These are phyloP conservation scores for Eciton burchellii DNA, from an alignment of 1,140 invertebrate genomes.

Conservation along the genomic window DNA sequence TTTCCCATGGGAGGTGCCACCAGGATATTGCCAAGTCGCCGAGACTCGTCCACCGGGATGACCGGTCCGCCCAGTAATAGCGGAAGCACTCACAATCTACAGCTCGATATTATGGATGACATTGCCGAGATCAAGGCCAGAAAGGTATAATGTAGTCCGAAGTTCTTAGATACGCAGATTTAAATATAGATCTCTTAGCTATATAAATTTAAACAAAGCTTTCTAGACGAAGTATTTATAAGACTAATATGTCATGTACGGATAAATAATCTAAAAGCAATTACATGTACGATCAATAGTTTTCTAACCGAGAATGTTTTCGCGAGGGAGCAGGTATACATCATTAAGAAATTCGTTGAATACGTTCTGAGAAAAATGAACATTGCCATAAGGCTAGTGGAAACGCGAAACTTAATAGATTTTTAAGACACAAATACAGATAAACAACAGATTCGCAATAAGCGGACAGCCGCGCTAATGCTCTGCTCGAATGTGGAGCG, in stretches of 20 bases:
- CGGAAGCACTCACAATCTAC: slow-evolving; percentile 92
- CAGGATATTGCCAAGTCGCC: slow-evolving; percentile 83
- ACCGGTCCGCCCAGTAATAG: slow-evolving; percentile 89
- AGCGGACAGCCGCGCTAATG: slow-evolving; percentile 5
- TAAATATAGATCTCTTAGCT: too few species aligned
- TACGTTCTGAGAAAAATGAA: background rate
- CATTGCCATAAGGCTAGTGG: background rate
- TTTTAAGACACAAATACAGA: background rate
- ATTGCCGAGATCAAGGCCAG: slow-evolving; percentile 90
- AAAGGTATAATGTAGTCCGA: slow-evolving; percentile 85
- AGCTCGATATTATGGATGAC: slow-evolving; percentile 94
- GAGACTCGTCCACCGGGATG: slow-evolving; percentile 84
- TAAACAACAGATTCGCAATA: too few species aligned
- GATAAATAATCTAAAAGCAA: background rate
- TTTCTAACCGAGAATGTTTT: background rate
- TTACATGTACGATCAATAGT: background rate
- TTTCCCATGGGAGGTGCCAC: slow-evolving; percentile 86
- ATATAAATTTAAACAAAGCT: too few species aligned
- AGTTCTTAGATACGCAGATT: background rate
- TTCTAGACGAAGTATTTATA: too few species aligned
- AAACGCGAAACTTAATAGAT: background rate
- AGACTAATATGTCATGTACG: too few species aligned
- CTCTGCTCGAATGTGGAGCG: slow-evolving; percentile 4
- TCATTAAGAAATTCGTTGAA: background rate
- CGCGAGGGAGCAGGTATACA: background rate